A percentile compares a stretch with the other conserved stretches of the same genome.
Conservation (phyloP, 2,888 invertebrate genomes). For the Pterostichus madidus region DNA sequence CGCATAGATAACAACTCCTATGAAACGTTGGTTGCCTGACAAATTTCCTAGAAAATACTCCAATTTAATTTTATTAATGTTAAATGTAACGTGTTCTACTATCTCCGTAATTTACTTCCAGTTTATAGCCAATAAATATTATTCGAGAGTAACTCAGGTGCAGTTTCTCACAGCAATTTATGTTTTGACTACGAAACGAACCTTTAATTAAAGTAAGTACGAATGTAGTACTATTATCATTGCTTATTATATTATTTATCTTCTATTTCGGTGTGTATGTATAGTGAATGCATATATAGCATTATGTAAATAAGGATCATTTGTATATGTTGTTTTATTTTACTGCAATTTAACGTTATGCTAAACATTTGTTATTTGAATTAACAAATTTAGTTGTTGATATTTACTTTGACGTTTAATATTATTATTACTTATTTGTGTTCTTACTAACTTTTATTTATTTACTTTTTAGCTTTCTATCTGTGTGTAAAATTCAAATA, state of each 20-base stretch:
- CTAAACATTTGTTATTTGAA: constrained; percentile 24
- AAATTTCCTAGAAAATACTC: constrained; percentile 1
- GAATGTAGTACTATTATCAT: constrained; percentile 19
- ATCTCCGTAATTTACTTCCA: constrained; percentile 38
- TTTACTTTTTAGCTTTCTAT: not conserved
- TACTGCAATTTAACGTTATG: constrained; percentile 24
- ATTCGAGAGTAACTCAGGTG: constrained; percentile 55
- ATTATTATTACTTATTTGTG: constrained; percentile 12
- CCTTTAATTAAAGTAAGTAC: constrained; percentile 59
- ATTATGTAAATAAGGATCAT: constrained; percentile 20
- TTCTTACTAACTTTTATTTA: not conserved
- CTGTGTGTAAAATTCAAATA: not conserved
- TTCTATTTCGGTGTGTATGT: constrained; percentile 16
- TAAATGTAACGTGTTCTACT: not conserved
- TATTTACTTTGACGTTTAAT: constrained; percentile 25
- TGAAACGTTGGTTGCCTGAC: constrained; percentile 4
- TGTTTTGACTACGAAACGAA: constrained; percentile 7
- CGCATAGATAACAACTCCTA: not conserved
- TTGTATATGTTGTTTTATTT: constrained; percentile 36
- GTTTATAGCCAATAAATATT: constrained; percentile 42
- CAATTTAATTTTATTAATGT: constrained; percentile 3
- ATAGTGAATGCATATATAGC: constrained; percentile 1
- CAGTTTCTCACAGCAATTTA: constrained; percentile 53
- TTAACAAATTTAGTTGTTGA: constrained; percentile 35
- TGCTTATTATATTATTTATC: constrained; percentile 61